Evolutionary conservation across 2,113 vertebrate species (phyloP).

Genomic region (Lophius piscatorius): DNA sequence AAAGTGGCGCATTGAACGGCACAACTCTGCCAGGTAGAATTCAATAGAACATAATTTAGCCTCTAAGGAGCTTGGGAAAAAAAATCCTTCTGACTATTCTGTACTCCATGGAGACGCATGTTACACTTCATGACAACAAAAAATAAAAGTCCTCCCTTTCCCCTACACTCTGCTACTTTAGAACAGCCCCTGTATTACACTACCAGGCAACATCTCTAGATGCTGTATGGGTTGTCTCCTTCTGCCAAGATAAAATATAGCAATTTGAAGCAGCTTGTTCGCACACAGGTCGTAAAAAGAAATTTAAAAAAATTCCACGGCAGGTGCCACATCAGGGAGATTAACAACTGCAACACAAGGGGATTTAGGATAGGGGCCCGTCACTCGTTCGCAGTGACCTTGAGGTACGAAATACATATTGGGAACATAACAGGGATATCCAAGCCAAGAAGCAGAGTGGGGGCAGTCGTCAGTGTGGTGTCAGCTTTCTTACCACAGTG

Average conservation of each 20-base stretch:
- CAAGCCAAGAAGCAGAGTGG: slow-evolving; percentile 20
- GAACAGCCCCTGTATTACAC: slow-evolving; percentile 26
- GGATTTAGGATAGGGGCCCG: slow-evolving; percentile 54
- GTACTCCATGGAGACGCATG: neutral
- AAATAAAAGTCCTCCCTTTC: slow-evolving; percentile 21
- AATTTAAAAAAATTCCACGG: slow-evolving; percentile 54
- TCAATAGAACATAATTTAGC: slow-evolving; percentile 30
- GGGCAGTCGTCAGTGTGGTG: slow-evolving; percentile 64
- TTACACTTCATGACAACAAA: neutral
- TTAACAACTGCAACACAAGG: slow-evolving; percentile 70
- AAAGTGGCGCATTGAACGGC: slow-evolving; percentile 6
- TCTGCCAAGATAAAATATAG: slow-evolving; percentile 72
- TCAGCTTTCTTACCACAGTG: slow-evolving; percentile 67
- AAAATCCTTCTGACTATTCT: slow-evolving; percentile 9
- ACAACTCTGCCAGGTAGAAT: neutral
- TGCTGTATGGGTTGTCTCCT: slow-evolving; percentile 65
- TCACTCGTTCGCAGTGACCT: slow-evolving; percentile 66
- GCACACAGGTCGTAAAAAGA: slow-evolving; percentile 66
- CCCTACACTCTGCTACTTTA: slow-evolving; percentile 15
- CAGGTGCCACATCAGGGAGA: slow-evolving; percentile 71
- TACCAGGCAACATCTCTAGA: slow-evolving; percentile 37
- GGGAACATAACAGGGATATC: slow-evolving; percentile 27
- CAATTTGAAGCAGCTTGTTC: slow-evolving; percentile 72
- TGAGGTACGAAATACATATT: slow-evolving; percentile 55
- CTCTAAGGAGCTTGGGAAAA: slow-evolving; percentile 8